phyloP scores from a whole-genome alignment of 2,888 invertebrate genomes.

The Drepana falcataria region DNA sequence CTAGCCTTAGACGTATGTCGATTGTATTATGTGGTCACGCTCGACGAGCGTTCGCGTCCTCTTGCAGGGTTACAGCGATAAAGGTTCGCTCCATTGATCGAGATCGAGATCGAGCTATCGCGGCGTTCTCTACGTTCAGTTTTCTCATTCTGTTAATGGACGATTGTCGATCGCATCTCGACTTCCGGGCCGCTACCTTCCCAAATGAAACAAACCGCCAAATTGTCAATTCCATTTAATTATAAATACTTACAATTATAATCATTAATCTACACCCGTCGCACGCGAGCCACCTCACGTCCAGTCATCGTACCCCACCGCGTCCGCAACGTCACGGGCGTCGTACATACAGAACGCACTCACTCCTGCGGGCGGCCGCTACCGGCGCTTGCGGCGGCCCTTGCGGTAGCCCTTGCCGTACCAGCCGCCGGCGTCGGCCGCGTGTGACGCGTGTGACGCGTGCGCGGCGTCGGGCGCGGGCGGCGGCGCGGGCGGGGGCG shows the following conservation, averaged over 20 bases:
- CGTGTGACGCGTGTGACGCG: slow-evolving; percentile 10
- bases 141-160: not conserved
- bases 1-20: no score
- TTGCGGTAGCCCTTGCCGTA: slow-evolving; percentile 93
- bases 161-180: no score
- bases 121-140: no score
- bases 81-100: no score
- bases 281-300: not conserved
- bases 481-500: slow-evolving; percentile 65
- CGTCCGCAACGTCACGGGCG: not conserved
- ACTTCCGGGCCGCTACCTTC: no score
- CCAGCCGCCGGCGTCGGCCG: slow-evolving; percentile 81
- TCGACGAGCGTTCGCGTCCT: no score
- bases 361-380: slow-evolving; percentile 20
- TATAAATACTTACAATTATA: not conserved
- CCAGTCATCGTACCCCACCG: no score
- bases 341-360: not conserved
- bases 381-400: slow-evolving; percentile 77
- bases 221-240: not conserved
- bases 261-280: not conserved
- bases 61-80: no score
- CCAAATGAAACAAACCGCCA: not conserved
- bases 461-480: slow-evolving; percentile 77
- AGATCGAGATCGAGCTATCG: no score
- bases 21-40: no score